Evolutionary conservation across 2,797 vertebrate genomes (phyloP).

Genomic region (Rhinichthys osculus): DNA sequence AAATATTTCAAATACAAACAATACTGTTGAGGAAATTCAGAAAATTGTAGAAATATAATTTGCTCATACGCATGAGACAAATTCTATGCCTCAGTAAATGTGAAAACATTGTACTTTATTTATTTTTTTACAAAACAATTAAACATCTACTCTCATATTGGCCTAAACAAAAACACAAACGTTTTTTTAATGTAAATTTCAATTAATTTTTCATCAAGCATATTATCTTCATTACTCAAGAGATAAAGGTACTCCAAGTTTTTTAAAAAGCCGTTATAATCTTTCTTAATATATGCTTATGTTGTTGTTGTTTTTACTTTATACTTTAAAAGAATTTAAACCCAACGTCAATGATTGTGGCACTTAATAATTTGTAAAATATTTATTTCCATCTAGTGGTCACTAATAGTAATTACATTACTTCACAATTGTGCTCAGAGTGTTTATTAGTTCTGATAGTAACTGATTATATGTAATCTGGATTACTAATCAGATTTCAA

Average conservation of each 20-base stretch:
- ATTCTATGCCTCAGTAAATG: background rate
- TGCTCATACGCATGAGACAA: background rate
- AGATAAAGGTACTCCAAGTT: background rate
- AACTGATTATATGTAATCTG: background rate
- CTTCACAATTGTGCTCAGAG: background rate
- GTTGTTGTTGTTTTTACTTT: background rate
- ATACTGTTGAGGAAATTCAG: background rate
- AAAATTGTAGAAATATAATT: too few species aligned
- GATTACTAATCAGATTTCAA: background rate
- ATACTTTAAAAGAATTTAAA: background rate
- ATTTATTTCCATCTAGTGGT: slow-evolving; percentile 40
- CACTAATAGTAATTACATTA: background rate
- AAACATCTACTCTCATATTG: background rate
- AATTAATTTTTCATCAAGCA: background rate
- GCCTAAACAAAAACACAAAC: background rate
- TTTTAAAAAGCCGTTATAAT: too few species aligned
- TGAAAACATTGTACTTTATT: background rate
- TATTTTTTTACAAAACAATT: background rate
- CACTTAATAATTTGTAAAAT: background rate
- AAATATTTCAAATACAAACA: background rate
- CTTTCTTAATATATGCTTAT: background rate
- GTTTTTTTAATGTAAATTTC: background rate
- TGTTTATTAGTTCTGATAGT: background rate
- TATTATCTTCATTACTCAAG: background rate
- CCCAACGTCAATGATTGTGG: background rate